These are phyloP conservation scores for Drosophila suzukii DNA, from an alignment of 1,140 invertebrate species.

Conservation along the genomic window DNA sequence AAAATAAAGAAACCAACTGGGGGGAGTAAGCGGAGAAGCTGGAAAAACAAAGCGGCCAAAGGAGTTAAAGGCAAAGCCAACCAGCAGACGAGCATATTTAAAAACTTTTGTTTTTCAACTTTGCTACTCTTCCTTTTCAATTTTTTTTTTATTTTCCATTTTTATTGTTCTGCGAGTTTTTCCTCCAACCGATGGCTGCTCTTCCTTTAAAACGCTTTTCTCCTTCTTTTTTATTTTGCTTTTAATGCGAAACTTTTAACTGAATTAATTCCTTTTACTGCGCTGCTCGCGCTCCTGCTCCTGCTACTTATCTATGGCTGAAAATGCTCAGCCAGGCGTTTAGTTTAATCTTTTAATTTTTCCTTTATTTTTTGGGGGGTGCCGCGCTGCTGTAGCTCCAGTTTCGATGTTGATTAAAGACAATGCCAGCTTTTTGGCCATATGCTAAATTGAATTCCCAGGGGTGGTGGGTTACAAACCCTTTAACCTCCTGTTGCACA, in stretches of 20 bases:
- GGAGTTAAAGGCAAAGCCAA: slow-evolving; percentile 75
- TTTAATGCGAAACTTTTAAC: slow-evolving; percentile 81
- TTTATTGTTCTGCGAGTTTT: slow-evolving; percentile 54
- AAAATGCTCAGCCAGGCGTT: slow-evolving; percentile 60
- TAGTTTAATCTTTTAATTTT: slow-evolving; percentile 67
- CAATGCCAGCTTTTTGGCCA: slow-evolving; percentile 33
- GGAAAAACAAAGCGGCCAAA: slow-evolving; percentile 51
- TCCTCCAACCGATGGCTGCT: slow-evolving; percentile 21
- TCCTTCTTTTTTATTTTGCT: slow-evolving; percentile 42
- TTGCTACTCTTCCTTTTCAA: slow-evolving; percentile 48
- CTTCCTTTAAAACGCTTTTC: slow-evolving; percentile 44
- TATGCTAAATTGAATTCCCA: slow-evolving; percentile 51
- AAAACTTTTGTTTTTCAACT: slow-evolving; percentile 79
- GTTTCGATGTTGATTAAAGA: slow-evolving; percentile 32
- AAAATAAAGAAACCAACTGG: slow-evolving; percentile 1
- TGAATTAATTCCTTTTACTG: slow-evolving; percentile 81
- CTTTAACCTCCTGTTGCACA: slow-evolving; percentile 34
- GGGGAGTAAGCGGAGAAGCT: slow-evolving; percentile 17
- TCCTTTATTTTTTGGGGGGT: slow-evolving; percentile 9
- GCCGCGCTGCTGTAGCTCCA: slow-evolving; percentile 4
- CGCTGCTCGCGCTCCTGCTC: slow-evolving; percentile 37
- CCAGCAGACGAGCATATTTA: slow-evolving; percentile 81
- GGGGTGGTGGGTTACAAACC: background rate
- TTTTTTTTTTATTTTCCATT: slow-evolving; percentile 35
- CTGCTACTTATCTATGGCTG: slow-evolving; percentile 68